Base-by-base conservation (phyloP, 2,113 vertebrate genomes). In the Muscicapa adusta region DNA sequence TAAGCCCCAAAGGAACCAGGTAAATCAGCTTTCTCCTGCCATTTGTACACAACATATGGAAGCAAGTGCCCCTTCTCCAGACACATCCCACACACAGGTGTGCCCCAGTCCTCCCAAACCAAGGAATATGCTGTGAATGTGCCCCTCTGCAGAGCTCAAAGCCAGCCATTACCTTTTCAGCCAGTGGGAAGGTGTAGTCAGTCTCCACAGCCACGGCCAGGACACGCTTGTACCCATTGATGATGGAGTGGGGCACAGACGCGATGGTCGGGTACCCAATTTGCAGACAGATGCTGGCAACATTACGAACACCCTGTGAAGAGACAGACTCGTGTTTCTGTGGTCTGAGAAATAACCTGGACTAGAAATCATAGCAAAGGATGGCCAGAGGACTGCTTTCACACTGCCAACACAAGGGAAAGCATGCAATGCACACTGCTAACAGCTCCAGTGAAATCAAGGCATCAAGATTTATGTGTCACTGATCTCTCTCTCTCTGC, bases 231-330 rank as follows among this genome's bases (percentile, higher is more conserved):
- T 99, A 99, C 42, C 99, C 99, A 12, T 99, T 99, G 98, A 99
- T 97, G 93, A 99, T 92, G 6, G 99, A 98, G 95, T 99, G 99
- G 78, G 99, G 99, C 88, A 99, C 97, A 0, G 99, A 99, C 1
- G 99, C 99, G 6, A 99, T 97, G 68, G 99, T 99, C 1, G 99
- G 99, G 95, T 99, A 99, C n/a, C 99, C 99, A 13, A 99, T 99
- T 78, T 99, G 98, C 97, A 99, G 98, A 75, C 99, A 99, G 31
- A 99, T 98, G 2, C 99, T 99, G 87, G 99, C 99, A 25, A 99
- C 98, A 8, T 99, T 99, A 62, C 99, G 98, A 81, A 99, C 99
- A 75, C 99, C 99, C 99, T 99, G 86, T 2, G 8, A 36, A 34
- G 36, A 84, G 36, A 88, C 3, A 71, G 12, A 57, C 24, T 28